These are phyloP conservation scores for Thaleichthys pacificus DNA, from an alignment of 2,797 vertebrate genomes.

Conservation along the genomic window DNA sequence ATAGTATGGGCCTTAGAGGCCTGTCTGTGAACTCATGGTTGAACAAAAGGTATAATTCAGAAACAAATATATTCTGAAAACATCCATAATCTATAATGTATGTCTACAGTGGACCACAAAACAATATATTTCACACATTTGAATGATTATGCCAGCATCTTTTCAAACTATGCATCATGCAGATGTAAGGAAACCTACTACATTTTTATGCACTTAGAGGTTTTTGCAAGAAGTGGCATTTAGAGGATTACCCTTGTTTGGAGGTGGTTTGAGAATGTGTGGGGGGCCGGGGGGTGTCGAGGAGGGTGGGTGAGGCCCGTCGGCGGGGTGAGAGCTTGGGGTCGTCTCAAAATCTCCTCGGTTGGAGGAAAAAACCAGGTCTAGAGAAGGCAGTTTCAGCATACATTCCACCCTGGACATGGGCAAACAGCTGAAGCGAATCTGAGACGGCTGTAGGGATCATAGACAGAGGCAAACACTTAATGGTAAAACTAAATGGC, in stretches of 20 bases:
- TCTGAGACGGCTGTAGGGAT: constrained; percentile 89
- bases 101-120: background rate
- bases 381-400: constrained; percentile 95
- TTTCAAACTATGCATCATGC: too few species aligned
- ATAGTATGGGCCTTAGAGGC: too few species aligned
- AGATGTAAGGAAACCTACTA: too few species aligned
- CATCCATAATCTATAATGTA: background rate
- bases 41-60: too few species aligned
- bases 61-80: background rate
- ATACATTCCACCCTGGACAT: constrained; percentile 98
- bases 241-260: constrained; percentile 81
- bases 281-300: constrained; percentile 74
- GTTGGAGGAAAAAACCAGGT: constrained; percentile 98
- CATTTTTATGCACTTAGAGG: too few species aligned
- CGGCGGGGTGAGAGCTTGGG: constrained; percentile 72
- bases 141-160: background rate
- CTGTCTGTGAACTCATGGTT: too few species aligned
- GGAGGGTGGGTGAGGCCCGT: constrained; percentile 65
- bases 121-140: background rate
- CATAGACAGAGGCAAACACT: constrained; percentile 13
- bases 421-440: constrained; percentile 97
- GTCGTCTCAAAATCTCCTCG: constrained; percentile 91
- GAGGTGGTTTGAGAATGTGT: constrained; percentile 73
- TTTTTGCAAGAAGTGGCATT: background rate
- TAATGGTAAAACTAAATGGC: background rate